Evolutionary conservation across 1,140 invertebrate species (phyloP).

Genomic region (Calliopsis andreniformis): DNA sequence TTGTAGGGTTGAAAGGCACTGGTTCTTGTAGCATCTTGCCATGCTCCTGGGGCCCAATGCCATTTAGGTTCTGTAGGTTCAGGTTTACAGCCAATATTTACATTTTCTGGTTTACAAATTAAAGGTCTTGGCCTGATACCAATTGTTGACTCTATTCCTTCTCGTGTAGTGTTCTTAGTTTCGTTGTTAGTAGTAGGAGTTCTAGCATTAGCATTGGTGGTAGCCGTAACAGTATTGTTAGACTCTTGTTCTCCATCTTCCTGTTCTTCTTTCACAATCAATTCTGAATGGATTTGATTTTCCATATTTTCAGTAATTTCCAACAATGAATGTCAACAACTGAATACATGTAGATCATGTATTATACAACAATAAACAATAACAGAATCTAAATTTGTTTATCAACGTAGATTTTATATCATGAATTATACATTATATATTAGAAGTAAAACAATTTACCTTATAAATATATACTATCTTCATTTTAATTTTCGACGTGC

Average conservation of each 20-base stretch:
- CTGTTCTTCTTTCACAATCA: slow-evolving; percentile 68
- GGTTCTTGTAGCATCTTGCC: slow-evolving; percentile 82
- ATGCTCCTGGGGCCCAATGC: slow-evolving; percentile 80
- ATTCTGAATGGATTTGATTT: slow-evolving; percentile 57
- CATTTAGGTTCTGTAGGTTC: slow-evolving; percentile 79
- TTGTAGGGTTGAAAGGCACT: slow-evolving; percentile 84
- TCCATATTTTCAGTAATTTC: slow-evolving; percentile 42
- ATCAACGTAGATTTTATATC: too few species aligned
- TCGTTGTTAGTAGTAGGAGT: slow-evolving; percentile 37
- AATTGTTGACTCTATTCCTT: slow-evolving; percentile 70
- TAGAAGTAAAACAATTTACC: background rate
- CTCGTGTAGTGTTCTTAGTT: slow-evolving; percentile 35
- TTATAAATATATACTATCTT: background rate
- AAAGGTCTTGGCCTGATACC: slow-evolving; percentile 78
- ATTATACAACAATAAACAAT: too few species aligned
- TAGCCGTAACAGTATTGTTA: slow-evolving; percentile 29
- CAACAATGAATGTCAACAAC: background rate
- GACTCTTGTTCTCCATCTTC: slow-evolving; percentile 46
- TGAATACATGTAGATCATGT: background rate
- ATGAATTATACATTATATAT: background rate
- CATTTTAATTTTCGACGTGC: background rate
- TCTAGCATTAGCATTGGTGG: slow-evolving; percentile 23
- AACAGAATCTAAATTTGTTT: too few species aligned
- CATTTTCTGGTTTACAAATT: slow-evolving; percentile 77
- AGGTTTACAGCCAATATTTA: slow-evolving; percentile 76